Conservation (phyloP, 2,113 vertebrate species). For the Lynx canadensis region DNA sequence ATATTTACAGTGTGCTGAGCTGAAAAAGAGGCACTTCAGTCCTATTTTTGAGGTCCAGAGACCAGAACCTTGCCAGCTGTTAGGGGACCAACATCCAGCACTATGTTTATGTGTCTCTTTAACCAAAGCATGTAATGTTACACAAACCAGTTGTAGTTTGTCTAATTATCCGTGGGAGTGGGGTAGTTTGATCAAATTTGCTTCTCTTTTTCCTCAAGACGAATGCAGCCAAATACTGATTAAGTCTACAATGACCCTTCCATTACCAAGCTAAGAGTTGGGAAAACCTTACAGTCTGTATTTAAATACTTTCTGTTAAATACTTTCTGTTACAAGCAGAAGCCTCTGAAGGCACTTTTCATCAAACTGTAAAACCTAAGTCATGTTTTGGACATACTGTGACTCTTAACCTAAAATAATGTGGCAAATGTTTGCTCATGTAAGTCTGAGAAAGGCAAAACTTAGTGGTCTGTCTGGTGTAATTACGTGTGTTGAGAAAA, state of each 20-base stretch:
- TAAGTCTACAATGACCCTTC: not conserved
- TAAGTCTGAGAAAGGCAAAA: conserved; percentile 13
- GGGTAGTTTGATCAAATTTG: not conserved
- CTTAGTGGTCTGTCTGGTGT: not conserved
- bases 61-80: not conserved
- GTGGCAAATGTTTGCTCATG: not conserved
- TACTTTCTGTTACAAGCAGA: not conserved
- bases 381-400: not conserved
- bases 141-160: not conserved
- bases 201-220: conserved; percentile 20
- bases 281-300: not conserved
- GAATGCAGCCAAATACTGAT: not conserved
- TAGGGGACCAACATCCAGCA: not conserved
- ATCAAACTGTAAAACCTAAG: not conserved
- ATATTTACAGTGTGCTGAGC: not conserved
- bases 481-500: not conserved
- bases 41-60: not conserved
- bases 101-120: not conserved
- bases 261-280: conserved; percentile 1
- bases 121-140: not conserved
- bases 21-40: not conserved
- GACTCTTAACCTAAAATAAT: not conserved
- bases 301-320: not conserved
- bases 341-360: not conserved
- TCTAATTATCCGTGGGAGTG: not conserved